These are phyloP conservation scores for Spongilla lacustris DNA, from an alignment of 37 sponge, comb jelly and placozoan species.

Conservation along the genomic window DNA sequence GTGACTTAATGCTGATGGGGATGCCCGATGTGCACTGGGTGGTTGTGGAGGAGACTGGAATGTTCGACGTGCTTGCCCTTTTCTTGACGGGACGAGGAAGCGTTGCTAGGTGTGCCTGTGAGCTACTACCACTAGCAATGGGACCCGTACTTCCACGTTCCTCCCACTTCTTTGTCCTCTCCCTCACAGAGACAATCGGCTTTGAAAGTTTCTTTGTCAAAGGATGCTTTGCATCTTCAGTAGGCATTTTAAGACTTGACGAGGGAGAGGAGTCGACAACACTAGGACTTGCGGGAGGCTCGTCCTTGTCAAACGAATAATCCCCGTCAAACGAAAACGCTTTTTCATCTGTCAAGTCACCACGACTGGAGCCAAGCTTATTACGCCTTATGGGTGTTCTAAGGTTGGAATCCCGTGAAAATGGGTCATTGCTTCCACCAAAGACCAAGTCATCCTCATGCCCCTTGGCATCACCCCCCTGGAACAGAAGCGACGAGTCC, in stretches of 20 bases:
- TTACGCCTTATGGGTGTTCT: background rate
- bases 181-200: conserved; percentile 23
- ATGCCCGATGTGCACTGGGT: background rate
- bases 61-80: background rate
- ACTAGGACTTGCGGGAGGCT: background rate
- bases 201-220: background rate
- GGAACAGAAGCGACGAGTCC: conserved; percentile 20
- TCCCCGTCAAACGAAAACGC: background rate
- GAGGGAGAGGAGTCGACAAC: background rate
- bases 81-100: background rate
- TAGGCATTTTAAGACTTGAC: background rate
- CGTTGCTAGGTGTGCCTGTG: background rate
- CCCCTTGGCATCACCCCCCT: background rate
- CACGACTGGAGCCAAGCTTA: background rate
- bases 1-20: background rate
- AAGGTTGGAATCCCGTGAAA: background rate
- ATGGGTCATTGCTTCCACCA: background rate
- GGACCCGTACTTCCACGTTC: conserved; percentile 42
- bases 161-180: conserved; percentile 51
- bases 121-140: conserved; percentile 14
- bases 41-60: background rate
- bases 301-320: background rate
- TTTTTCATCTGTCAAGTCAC: background rate
- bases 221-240: background rate
- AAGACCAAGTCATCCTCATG: conserved; percentile 3